These are phyloP conservation scores for Trididemnum miniatum DNA, from an alignment of 23 tunicate species.

Conservation along the genomic window DNA sequence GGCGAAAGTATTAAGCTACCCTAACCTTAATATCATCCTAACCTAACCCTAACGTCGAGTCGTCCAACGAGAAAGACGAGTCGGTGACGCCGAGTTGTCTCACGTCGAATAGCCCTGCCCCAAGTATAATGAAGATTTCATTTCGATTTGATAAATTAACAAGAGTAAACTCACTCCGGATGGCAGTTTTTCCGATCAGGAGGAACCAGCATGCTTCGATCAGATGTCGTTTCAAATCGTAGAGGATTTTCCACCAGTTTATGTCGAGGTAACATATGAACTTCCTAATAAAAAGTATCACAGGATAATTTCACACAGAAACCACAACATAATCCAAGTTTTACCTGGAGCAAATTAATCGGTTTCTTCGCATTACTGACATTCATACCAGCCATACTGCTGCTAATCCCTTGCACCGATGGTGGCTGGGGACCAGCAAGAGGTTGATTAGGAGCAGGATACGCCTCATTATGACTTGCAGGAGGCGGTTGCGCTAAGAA, in stretches of 20 bases:
- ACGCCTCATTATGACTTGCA: background rate
- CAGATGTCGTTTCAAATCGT: slow-evolving; percentile 59
- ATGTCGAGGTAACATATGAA: slow-evolving; percentile 33
- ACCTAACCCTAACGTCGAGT: no score
- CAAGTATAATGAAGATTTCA: background rate
- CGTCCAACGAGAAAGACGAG: no score
- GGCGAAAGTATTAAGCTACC: no score
- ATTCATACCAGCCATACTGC: slow-evolving; percentile 46
- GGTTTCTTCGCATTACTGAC: slow-evolving; percentile 51
- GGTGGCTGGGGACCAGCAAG: background rate
- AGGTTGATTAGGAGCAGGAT: background rate
- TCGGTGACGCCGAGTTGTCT: no score
- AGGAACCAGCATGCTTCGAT: slow-evolving; percentile 60
- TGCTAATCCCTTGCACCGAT: slow-evolving; percentile 6
- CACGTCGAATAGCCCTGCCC: no score
- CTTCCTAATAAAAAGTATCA: slow-evolving; percentile 55
- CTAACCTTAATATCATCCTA: no score
- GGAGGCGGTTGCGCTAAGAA: background rate
- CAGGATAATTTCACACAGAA: no score
- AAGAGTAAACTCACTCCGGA: slow-evolving; percentile 65
- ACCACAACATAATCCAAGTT: background rate
- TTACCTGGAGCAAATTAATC: slow-evolving; percentile 66
- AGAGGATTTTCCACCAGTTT: slow-evolving; percentile 51
- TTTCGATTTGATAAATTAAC: background rate
- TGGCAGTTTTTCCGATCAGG: slow-evolving; percentile 93